Evolutionary conservation across 2,113 vertebrate genomes (phyloP), one percentile per base, ranked within the genome.

Genomic region (Tricholaema leucomelas): DNA sequence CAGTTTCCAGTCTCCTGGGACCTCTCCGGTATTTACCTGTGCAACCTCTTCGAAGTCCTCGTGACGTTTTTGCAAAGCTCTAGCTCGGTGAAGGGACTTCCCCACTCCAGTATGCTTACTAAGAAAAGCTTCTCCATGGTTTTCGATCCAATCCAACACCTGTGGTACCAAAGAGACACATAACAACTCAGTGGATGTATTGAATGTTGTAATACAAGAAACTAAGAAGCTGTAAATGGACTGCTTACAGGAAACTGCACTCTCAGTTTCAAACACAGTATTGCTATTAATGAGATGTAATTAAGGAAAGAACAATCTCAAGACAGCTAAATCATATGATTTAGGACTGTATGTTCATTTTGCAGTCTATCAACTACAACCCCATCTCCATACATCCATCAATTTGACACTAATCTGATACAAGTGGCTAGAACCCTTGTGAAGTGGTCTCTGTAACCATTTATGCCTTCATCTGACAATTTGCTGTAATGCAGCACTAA

Each of bases 81-180:
- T 97, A 74, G 99, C 99, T 89, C 99, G 98, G 96, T 99, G 99
- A 58, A 99, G 97, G 25, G 99, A 99, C 85, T 99, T 99, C 56
- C 99, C 99, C 58, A 99, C 99, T 7, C 99, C 99, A 1, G 99
- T 99, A 81, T 99, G 99, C 83, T 99, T 99, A 96, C 99, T 99
- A 81, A 99, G 98, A 89, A 99, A 99, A 44, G 99, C 99, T 97
- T 99, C 99, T 40, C 99, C 99, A 1, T 99, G 99, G 96, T 99
- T 99, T 96, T 99, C 99, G 64, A 99, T 99, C 99, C 99, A 99
- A 93, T 99, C 99, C 96, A 99, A 96, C 70, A 99, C 99, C 99
- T 99, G 72, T 6, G 44, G 71, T 7, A 88, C 52, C 85, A 19
- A 94, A 92, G 3, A 92, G 3, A 77, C 3, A 61, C 38, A 42